Percentiles rank a stretch among this genome's conserved stretches.
Conservation (phyloP, 1,140 invertebrate genomes). For the Galleria mellonella region DNA sequence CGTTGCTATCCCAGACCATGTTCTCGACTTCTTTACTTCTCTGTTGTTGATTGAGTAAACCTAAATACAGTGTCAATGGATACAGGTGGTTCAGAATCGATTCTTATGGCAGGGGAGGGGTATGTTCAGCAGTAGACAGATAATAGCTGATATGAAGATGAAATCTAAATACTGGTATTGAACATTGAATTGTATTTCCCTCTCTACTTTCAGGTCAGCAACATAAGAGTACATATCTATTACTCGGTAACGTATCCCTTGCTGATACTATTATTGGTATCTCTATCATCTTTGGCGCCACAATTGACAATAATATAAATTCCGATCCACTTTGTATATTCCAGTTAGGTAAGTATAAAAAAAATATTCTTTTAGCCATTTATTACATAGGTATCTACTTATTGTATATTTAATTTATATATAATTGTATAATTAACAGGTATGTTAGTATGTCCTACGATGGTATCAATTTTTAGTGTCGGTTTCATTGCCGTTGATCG, state of each 20-base stretch:
- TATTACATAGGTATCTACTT: no score
- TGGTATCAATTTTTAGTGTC: conserved; percentile 76
- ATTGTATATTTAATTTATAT: no score
- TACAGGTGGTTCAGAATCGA: no score
- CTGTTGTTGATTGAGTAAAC: no score
- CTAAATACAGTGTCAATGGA: no score
- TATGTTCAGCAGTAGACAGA: no score
- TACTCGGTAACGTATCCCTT: conserved; percentile 76
- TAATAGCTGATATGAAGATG: no score
- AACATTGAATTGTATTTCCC: not conserved
- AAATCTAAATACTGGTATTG: no score
- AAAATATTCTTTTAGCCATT: no score
- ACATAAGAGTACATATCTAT: conserved; percentile 74
- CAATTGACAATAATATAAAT: conserved; percentile 49
- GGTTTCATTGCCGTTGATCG: conserved; percentile 76
- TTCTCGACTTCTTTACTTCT: no score
- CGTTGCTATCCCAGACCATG: no score
- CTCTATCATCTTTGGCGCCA: conserved; percentile 71
- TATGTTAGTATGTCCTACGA: conserved; percentile 73
- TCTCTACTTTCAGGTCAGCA: conserved; percentile 57
- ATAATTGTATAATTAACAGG: conserved; percentile 40
- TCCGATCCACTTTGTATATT: conserved; percentile 49
- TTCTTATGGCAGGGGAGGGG: no score
- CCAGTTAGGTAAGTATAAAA: conserved; percentile 46
- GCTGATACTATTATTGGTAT: conserved; percentile 74